Percentiles rank a stretch among this genome's conserved stretches.
Evolutionary conservation across 2,113 vertebrate species (phyloP).

Genomic region (Psephotus haematonotus): DNA sequence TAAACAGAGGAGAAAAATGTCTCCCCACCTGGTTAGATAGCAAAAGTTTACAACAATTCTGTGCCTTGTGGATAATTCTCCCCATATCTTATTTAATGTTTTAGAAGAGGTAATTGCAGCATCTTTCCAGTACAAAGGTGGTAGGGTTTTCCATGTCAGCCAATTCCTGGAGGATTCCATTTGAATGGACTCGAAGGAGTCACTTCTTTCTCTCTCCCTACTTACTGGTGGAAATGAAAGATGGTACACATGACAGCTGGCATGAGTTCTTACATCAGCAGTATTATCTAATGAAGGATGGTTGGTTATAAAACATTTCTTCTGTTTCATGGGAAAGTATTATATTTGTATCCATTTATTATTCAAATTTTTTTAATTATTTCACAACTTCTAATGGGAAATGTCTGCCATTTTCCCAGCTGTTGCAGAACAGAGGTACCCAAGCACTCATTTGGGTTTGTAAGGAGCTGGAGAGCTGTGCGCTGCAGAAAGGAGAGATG

Average conservation of each 20-base stretch:
- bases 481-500: background rate
- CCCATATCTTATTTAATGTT: background rate
- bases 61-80: slow-evolving; percentile 21
- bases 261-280: background rate
- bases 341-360: background rate
- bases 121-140: background rate
- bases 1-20: slow-evolving; percentile 40
- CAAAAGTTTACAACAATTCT: slow-evolving; percentile 34
- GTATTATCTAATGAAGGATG: background rate
- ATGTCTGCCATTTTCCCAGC: background rate
- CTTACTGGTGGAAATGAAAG: slow-evolving; percentile 32
- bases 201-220: background rate
- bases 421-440: background rate
- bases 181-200: background rate
- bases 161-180: background rate
- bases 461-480: background rate
- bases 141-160: background rate
- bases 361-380: background rate
- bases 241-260: background rate
- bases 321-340: background rate
- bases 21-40: slow-evolving; percentile 12
- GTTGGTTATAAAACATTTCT: background rate
- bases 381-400: background rate
- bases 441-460: background rate
- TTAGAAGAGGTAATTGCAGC: background rate